These are phyloP conservation scores for Rattus rattus DNA, from an alignment of 2,113 vertebrate genomes.

Conservation along the genomic window DNA sequence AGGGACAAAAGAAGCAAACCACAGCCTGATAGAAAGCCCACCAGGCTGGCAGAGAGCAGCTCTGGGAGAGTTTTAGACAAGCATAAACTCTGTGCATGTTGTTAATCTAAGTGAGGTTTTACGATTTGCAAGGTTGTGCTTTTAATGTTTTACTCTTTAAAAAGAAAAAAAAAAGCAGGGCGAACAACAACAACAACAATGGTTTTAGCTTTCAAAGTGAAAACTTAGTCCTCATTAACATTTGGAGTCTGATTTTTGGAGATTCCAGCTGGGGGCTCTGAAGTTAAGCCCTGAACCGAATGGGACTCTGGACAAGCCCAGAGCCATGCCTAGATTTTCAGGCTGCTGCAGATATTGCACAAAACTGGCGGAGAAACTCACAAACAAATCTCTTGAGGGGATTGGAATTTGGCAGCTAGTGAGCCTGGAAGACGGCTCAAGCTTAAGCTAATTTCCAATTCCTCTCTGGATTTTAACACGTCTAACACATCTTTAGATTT, in stretches of 20 bases:
- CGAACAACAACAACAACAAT: slow-evolving; percentile 23
- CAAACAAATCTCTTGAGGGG: slow-evolving; percentile 67
- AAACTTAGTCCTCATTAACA: slow-evolving; percentile 73
- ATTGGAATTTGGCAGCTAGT: slow-evolving; percentile 53
- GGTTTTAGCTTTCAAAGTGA: slow-evolving; percentile 76
- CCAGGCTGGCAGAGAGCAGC: rapidly evolving
- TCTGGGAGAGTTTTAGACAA: not conserved
- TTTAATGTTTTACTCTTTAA: slow-evolving; percentile 62
- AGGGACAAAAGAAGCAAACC: not conserved
- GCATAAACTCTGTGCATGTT: slow-evolving; percentile 43
- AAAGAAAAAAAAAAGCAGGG: not conserved
- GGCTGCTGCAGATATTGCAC: slow-evolving; percentile 57
- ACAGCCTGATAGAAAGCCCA: not conserved
- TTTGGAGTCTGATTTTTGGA: slow-evolving; percentile 69
- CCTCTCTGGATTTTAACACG: slow-evolving; percentile 72
- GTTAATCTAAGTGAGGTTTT: slow-evolving; percentile 71
- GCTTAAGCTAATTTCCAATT: slow-evolving; percentile 75
- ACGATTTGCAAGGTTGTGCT: slow-evolving; percentile 65
- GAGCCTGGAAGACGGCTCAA: slow-evolving; percentile 58
- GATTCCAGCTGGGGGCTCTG: slow-evolving; percentile 68
- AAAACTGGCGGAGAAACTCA: slow-evolving; percentile 57
- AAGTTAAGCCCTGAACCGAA: slow-evolving; percentile 24
- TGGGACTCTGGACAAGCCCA: slow-evolving; percentile 45
- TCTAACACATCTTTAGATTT: slow-evolving; percentile 70
- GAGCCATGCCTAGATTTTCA: slow-evolving; percentile 42